Base-by-base conservation (phyloP, 1,140 invertebrate genomes). In the Drosophila virilis region DNA sequence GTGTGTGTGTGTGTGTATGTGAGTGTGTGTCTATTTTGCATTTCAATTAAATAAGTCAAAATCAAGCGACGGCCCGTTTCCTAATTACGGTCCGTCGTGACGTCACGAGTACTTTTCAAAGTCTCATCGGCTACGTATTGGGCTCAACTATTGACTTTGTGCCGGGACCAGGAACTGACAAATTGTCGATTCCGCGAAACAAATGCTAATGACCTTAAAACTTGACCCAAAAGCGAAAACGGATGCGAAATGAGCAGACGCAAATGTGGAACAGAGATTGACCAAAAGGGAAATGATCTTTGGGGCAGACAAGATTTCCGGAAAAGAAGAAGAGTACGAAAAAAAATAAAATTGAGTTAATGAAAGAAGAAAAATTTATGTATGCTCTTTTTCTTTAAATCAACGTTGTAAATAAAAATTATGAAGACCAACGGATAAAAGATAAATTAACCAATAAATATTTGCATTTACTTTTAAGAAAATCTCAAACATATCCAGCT, bases 131-230 rank as follows among this genome's bases (percentile, higher is more conserved):
- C 42, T 61, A 66, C 69, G 62, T 67, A 67, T 59, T 58, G 38
- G 22, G 45, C 46, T 59, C 62, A 59, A 70, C 59, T 74, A 52
- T 74, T 70, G 59, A 74, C 72, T 71, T 75, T 46, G 59, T 46
- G 33, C n/a, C 54, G 33, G 40, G 13, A 28, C 28, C 37, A 55
- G 50, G 35, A 69, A 57, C 45, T 74, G 66, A 74, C 67, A 75
- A 75, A 75, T 75, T 71, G 59, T 75, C 67, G 60, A 71, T 76
- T 76, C 55, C 48, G 45, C 55, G 40, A 65, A 76, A 74, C 59
- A 69, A 69, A 74, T 74, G 57, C 46, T 51, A 74, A 70, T 64
- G 72, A 64, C 57, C 65, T 51, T n/a, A 45, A 38, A 68, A 60
- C 45, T 67, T 67, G 62, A 59, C 62, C 67, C 50, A 37, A 55